Percentiles rank a stretch among this genome's conserved stretches.
Evolutionary conservation across 2,113 vertebrate genomes (phyloP).

Genomic region (Oryzias woworae): DNA sequence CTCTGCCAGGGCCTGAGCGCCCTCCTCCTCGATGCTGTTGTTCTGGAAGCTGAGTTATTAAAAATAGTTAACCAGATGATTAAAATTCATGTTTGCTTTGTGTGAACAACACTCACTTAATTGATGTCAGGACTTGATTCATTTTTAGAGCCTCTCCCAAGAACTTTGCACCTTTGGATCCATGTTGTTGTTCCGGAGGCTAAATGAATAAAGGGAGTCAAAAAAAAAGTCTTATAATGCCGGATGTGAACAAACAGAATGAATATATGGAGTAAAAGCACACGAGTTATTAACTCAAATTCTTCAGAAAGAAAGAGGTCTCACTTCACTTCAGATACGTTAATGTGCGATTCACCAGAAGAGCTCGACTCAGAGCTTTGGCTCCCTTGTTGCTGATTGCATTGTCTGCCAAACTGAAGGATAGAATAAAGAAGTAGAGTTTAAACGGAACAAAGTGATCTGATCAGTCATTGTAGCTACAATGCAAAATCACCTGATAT

Average conservation of each 20-base stretch:
- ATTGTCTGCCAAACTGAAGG: conserved; percentile 89
- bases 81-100: neutral
- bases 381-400: conserved; percentile 88
- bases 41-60: conserved; percentile 83
- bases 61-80: conserved; percentile 3
- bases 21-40: conserved; percentile 85
- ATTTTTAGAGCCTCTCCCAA: conserved; percentile 89
- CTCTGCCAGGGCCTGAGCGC: conserved; percentile 82
- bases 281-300: neutral
- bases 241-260: too few species aligned
- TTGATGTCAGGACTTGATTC: conserved; percentile 84
- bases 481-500: too few species aligned
- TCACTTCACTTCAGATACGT: conserved; percentile 83
- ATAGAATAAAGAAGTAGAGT: conserved; percentile 14
- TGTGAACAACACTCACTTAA: conserved; percentile 79
- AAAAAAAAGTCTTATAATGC: too few species aligned
- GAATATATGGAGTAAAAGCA: neutral
- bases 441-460: neutral
- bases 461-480: too few species aligned
- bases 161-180: conserved; percentile 84
- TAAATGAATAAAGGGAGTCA: conserved; percentile 45
- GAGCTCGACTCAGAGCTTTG: conserved; percentile 88
- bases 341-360: conserved; percentile 92
- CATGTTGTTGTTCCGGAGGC: conserved; percentile 90
- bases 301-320: neutral